Conservation (phyloP, 2,888 invertebrate genomes). For the Aporophyla nigra region DNA sequence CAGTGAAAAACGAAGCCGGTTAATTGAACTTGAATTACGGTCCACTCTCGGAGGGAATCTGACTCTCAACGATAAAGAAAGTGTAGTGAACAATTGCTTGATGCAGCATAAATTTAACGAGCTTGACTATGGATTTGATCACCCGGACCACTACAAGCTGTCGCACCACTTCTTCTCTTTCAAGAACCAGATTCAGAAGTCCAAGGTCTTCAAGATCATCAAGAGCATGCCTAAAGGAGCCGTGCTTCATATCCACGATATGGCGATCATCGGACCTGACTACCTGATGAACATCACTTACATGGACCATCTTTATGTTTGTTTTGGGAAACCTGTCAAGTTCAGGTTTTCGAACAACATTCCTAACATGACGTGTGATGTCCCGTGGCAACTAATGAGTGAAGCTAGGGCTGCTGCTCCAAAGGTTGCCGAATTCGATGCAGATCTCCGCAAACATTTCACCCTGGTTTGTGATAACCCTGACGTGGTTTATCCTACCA, state of each 20-base stretch:
- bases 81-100: slow-evolving; percentile 89
- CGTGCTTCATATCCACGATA: slow-evolving; percentile 93
- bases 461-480: slow-evolving; percentile 90
- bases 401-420: slow-evolving; percentile 81
- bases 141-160: slow-evolving; percentile 91
- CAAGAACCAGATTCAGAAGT: slow-evolving; percentile 90
- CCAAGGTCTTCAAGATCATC: slow-evolving; percentile 93
- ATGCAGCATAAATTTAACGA: slow-evolving; percentile 91
- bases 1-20: slow-evolving; percentile 78
- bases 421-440: slow-evolving; percentile 88
- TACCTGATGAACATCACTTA: slow-evolving; percentile 92
- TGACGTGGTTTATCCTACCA: slow-evolving; percentile 85
- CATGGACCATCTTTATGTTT: slow-evolving; percentile 91
- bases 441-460: slow-evolving; percentile 88
- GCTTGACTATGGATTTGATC: slow-evolving; percentile 88
- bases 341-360: slow-evolving; percentile 77
- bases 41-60: slow-evolving; percentile 89
- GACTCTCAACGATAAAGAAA: slow-evolving; percentile 87
- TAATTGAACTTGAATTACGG: slow-evolving; percentile 87
- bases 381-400: slow-evolving; percentile 87
- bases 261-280: slow-evolving; percentile 91
- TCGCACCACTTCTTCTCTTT: slow-evolving; percentile 92
- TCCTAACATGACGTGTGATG: slow-evolving; percentile 72
- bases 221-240: slow-evolving; percentile 94
- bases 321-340: slow-evolving; percentile 73